Conservation (phyloP, 2,113 vertebrate species). For the Syrmaticus mikado region DNA sequence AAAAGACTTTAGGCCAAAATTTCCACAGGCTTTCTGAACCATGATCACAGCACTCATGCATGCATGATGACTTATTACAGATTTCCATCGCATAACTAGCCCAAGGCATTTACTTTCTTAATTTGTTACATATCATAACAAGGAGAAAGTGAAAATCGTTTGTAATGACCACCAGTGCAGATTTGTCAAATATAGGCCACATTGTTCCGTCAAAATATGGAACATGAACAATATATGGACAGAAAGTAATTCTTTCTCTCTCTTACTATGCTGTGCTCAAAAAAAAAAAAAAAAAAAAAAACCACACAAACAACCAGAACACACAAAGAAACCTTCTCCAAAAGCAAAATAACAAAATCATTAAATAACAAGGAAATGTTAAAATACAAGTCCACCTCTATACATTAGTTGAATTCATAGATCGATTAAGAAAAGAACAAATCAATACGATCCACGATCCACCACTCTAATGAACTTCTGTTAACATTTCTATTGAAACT, state of each 20-base stretch:
- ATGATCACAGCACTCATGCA: neutral
- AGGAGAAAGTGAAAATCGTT: constrained; percentile 43
- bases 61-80: constrained; percentile 7
- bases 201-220: neutral
- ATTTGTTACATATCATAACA: constrained; percentile 24
- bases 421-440: neutral
- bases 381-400: neutral
- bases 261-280: neutral
- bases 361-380: neutral
- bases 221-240: neutral
- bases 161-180: neutral
- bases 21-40: constrained; percentile 34
- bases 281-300: too few species aligned
- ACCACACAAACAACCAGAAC: neutral
- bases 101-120: constrained; percentile 20
- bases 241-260: neutral
- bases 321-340: neutral
- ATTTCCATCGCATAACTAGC: constrained; percentile 8
- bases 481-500: neutral
- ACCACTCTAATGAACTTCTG: neutral
- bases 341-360: neutral
- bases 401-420: neutral
- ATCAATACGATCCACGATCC: neutral
- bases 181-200: neutral
- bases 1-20: constrained; percentile 20